Evolutionary conservation across 2,797 vertebrate genomes (phyloP).

Genomic region (Spheniscus humboldti): DNA sequence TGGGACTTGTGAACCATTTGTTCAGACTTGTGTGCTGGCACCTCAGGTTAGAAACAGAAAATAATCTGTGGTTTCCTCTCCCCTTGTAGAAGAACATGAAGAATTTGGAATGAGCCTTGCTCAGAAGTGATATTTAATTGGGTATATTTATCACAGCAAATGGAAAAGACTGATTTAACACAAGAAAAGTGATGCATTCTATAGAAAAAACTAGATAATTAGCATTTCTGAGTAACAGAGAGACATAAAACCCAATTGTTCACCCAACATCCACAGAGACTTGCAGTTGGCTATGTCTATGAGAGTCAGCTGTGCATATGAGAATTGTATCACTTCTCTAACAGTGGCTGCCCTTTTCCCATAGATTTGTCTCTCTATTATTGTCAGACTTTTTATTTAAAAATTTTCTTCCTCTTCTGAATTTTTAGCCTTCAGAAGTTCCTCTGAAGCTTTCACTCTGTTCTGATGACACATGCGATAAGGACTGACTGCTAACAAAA

Average conservation of each 20-base stretch:
- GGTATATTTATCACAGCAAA: not conserved
- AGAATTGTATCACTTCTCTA: not conserved
- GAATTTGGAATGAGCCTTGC: not conserved
- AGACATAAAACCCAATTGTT: not conserved
- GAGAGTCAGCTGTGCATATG: not conserved
- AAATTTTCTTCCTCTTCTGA: not conserved
- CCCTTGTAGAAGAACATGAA: not conserved
- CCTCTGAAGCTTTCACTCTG: not conserved
- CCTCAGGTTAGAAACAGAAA: not conserved
- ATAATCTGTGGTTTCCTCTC: not conserved
- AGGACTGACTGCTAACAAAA: slow-evolving; percentile 28
- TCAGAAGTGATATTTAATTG: not conserved
- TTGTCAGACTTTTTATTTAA: not conserved
- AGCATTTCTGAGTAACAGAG: not conserved
- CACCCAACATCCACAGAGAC: not conserved
- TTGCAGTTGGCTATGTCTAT: not conserved
- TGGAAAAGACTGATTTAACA: not conserved
- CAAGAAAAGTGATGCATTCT: not conserved
- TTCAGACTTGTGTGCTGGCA: not conserved
- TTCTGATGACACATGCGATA: slow-evolving; percentile 32
- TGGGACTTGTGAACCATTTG: not conserved
- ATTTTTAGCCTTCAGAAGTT: not conserved
- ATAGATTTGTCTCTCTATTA: not conserved
- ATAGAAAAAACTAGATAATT: not conserved
- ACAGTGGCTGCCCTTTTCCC: not conserved